Conservation (phyloP, 2,797 vertebrate genomes). For the Phoebastria nigripes region DNA sequence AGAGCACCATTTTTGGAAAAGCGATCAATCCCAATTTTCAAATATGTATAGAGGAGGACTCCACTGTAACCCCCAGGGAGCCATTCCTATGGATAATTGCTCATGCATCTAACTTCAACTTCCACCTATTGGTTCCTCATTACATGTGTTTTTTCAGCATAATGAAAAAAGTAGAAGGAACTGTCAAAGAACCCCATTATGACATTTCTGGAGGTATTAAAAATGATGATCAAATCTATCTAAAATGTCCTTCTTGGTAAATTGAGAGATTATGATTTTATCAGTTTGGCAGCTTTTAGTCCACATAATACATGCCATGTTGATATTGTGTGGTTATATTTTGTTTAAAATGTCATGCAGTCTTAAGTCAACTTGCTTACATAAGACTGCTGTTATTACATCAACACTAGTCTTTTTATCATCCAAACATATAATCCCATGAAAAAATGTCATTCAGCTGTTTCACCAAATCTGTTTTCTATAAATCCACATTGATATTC, state of each 20-base stretch:
- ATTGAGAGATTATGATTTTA: background rate
- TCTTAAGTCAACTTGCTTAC: background rate
- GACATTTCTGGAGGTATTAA: background rate
- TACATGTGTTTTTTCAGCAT: background rate
- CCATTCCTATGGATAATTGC: background rate
- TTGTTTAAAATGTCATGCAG: slow-evolving; percentile 3
- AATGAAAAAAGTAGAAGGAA: background rate
- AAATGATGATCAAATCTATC: background rate
- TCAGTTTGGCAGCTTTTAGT: background rate
- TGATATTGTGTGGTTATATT: background rate
- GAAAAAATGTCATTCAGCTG: background rate
- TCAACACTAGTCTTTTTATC: background rate
- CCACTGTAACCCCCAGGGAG: background rate
- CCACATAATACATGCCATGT: background rate
- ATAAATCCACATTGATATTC: background rate
- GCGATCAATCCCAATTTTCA: background rate
- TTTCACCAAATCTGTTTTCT: slow-evolving; percentile 2
- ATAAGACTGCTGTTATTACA: background rate
- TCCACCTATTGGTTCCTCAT: background rate
- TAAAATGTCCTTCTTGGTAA: background rate
- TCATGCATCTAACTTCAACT: background rate
- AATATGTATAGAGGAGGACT: background rate
- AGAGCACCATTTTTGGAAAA: background rate
- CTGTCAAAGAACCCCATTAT: background rate
- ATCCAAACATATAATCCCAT: background rate